Percentiles rank a stretch among this genome's conserved stretches.
phyloP scores from a whole-genome alignment of 2,888 invertebrate genomes.

The Coleophora deauratella region DNA sequence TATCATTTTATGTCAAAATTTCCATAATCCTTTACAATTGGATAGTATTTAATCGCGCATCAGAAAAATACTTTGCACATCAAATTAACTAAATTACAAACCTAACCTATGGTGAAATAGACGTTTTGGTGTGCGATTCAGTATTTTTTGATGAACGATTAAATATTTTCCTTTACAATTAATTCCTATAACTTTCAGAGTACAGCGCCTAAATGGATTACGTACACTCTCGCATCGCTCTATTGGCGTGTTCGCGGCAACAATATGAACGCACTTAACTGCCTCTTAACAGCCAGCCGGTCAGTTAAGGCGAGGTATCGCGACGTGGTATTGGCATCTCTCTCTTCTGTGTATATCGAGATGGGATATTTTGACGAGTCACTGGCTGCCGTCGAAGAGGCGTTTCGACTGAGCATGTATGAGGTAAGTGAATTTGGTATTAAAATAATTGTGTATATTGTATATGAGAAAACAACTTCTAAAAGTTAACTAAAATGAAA shows the following conservation, averaged over 20 bases:
- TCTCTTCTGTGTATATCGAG: conserved; percentile 80
- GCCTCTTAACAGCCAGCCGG: conserved; percentile 76
- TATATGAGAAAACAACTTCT: too few relatives aligned
- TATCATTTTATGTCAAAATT: too few relatives aligned
- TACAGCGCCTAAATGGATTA: conserved; percentile 82
- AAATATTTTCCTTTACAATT: too few relatives aligned
- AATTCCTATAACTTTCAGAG: conserved; percentile 75
- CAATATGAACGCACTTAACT: conserved; percentile 79
- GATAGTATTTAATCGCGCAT: too few relatives aligned
- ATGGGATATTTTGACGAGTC: conserved; percentile 79
- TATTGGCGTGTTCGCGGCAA: conserved; percentile 86
- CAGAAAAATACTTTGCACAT: too few relatives aligned
- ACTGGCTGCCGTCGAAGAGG: conserved; percentile 74
- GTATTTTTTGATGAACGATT: too few relatives aligned
- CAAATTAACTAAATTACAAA: too few relatives aligned
- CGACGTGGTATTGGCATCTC: conserved; percentile 80
- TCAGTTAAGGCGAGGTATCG: conserved; percentile 60
- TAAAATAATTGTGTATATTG: not conserved
- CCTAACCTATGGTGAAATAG: too few relatives aligned
- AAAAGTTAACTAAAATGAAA: too few relatives aligned
- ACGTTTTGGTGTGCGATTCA: too few relatives aligned
- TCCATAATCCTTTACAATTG: too few relatives aligned
- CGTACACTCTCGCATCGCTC: conserved; percentile 81
- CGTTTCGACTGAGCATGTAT: conserved; percentile 74
- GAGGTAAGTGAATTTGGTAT: conserved; percentile 68